Evolutionary conservation across 2,113 vertebrate genomes (phyloP), one percentile per base, ranked within the genome.

Genomic region (Erythrocebus patas): DNA sequence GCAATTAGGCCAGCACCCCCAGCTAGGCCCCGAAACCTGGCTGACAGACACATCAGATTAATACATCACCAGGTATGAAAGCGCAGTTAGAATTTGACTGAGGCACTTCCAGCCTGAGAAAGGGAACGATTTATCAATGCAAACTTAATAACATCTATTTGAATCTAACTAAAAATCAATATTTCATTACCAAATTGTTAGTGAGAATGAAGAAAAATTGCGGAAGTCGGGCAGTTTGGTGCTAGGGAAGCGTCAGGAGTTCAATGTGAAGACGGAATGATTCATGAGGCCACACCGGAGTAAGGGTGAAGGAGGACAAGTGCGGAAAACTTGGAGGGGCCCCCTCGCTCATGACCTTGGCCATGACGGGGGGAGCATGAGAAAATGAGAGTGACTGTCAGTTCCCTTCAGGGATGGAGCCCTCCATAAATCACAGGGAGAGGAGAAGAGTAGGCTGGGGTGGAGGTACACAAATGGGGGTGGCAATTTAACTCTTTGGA

Each of bases 181-280:
- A 99, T 99, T 99, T 99, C 99, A 99, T 99, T 99, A 99, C 99
- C 99, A 99, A 99, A 99, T 99, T 99, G 99, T 99, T 99, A 99
- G 99, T 98, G 98, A 99, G 99, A 99, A 99, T 99, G 99, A 99
- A 99, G 99, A 99, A 99, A 99, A 99, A 99, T 99, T 99, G 99
- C 98, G 99, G 99, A 99, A 99, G 99, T 99, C 98, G 98, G 98
- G 99, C 99, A 98, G 99, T 99, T 99, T 98, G 99, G 99, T 99
- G 99, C 99, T 99, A 99, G 99, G 99, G 99, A 99, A 99, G 99
- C 99, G 98, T 99, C 98, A 98, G 99, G 99, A 99, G 99, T 99
- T 99, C 99, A 99, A 99, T 99, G 99, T 98, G 98, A 98, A 99
- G 99, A 99, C 99, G 99, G 99, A 98, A 99, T 99, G 99, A 99